Conservation (phyloP, 2,888 invertebrate species). For the Ormyrus thymus region DNA sequence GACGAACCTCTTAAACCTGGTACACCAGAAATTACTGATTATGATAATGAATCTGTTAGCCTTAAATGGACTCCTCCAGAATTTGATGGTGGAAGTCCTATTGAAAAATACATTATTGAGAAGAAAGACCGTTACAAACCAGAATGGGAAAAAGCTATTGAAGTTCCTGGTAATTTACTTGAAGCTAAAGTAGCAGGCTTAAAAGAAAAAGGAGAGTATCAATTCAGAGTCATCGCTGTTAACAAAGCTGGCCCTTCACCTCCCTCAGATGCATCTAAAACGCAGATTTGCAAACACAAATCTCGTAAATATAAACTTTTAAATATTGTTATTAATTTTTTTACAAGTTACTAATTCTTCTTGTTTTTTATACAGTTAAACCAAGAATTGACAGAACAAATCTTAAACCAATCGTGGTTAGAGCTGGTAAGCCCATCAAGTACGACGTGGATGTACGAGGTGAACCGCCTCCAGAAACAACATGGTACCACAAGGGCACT, state of each 20-base stretch:
- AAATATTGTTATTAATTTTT: constrained; percentile 14
- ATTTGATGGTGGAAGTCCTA: constrained; percentile 93
- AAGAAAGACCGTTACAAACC: constrained; percentile 90
- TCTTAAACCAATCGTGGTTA: constrained; percentile 90
- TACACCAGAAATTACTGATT: constrained; percentile 92
- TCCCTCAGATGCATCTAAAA: constrained; percentile 92
- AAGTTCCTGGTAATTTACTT: constrained; percentile 84
- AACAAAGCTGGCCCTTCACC: constrained; percentile 95
- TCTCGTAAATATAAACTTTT: constrained; percentile 80
- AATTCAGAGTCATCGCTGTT: constrained; percentile 93
- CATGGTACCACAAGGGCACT: constrained; percentile 90
- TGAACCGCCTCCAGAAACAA: constrained; percentile 95
- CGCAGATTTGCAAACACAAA: constrained; percentile 92
- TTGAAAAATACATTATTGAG: constrained; percentile 94
- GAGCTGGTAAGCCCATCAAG: constrained; percentile 93
- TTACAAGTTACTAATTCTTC: neutral
- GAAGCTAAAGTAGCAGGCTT: constrained; percentile 89
- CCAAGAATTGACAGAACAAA: constrained; percentile 98
- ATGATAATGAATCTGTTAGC: constrained; percentile 94
- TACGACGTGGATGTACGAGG: constrained; percentile 96
- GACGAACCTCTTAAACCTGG: constrained; percentile 94
- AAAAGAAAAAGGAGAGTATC: constrained; percentile 93
- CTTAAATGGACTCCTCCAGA: constrained; percentile 93
- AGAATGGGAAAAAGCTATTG: constrained; percentile 93
- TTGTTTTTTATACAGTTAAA: constrained; percentile 83